phyloP scores from a whole-genome alignment of 2,113 vertebrate species.

The Chaenogobius annularis region DNA sequence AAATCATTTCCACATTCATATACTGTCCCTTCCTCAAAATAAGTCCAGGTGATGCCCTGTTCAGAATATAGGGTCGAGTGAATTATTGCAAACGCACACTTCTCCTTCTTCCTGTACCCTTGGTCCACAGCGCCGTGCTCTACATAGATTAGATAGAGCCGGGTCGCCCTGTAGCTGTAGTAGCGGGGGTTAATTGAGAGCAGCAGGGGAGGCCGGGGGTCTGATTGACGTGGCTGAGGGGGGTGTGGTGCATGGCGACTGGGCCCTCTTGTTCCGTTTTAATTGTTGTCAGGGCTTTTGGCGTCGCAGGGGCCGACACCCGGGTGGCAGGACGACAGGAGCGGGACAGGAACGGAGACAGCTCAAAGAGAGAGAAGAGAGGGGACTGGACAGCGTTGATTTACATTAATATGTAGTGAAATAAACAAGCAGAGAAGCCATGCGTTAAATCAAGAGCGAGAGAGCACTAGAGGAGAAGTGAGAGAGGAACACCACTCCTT shows the following conservation, averaged over 20 bases:
- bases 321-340: conserved; percentile 35
- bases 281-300: conserved; percentile 64
- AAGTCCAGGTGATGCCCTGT: conserved; percentile 1
- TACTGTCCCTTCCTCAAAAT: not conserved
- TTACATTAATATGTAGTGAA: conserved; percentile 69
- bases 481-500: conserved; percentile 33
- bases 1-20: not conserved
- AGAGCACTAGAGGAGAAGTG: conserved; percentile 25
- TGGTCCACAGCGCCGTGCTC: conserved; percentile 7
- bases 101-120: conserved; percentile 23
- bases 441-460: conserved; percentile 69
- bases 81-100: conserved; percentile 19
- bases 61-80: conserved; percentile 4
- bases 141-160: conserved; percentile 14
- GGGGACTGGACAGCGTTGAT: conserved; percentile 55
- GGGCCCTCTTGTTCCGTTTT: conserved; percentile 57
- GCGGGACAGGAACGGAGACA: conserved; percentile 7
- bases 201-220: conserved; percentile 26
- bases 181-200: conserved; percentile 68
- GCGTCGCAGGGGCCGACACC: conserved; percentile 40
- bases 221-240: conserved; percentile 37
- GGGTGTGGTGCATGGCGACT: not conserved
- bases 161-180: conserved; percentile 11
- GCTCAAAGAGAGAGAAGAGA: not conserved
- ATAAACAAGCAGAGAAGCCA: conserved; percentile 71